Evolutionary conservation across 2,797 vertebrate genomes (phyloP).

Genomic region (Syncerus caffer): DNA sequence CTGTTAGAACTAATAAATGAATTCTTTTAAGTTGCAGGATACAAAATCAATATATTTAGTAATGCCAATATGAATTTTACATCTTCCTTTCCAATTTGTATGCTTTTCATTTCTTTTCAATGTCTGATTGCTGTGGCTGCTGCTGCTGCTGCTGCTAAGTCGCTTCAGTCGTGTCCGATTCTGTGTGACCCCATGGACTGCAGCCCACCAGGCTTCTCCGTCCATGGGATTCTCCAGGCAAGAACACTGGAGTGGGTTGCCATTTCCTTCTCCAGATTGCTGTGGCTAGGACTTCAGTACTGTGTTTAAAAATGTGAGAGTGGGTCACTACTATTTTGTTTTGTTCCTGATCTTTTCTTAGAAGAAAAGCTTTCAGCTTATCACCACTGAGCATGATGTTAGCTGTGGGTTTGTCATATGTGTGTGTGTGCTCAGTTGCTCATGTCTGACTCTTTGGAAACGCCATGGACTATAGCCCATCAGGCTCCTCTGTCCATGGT

Average conservation of each 20-base stretch:
- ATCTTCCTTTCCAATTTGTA: background rate
- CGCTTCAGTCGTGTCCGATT: no score
- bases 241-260: no score
- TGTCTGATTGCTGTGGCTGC: background rate
- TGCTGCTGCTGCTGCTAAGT: no score
- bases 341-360: background rate
- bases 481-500: background rate
- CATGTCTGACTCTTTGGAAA: background rate
- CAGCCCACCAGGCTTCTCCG: no score
- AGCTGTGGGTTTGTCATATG: background rate
- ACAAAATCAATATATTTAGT: background rate
- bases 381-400: background rate
- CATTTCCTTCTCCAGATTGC: background rate
- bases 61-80: background rate
- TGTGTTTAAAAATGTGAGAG: background rate
- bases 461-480: background rate
- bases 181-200: no score
- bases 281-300: background rate
- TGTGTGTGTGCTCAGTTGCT: accelerated
- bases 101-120: background rate
- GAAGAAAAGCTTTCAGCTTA: background rate
- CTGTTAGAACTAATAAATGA: background rate
- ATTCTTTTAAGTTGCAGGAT: background rate
- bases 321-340: background rate
- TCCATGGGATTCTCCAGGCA: no score